Conservation (phyloP, 2,797 vertebrate species). For the Enteromius fasciolatus region DNA sequence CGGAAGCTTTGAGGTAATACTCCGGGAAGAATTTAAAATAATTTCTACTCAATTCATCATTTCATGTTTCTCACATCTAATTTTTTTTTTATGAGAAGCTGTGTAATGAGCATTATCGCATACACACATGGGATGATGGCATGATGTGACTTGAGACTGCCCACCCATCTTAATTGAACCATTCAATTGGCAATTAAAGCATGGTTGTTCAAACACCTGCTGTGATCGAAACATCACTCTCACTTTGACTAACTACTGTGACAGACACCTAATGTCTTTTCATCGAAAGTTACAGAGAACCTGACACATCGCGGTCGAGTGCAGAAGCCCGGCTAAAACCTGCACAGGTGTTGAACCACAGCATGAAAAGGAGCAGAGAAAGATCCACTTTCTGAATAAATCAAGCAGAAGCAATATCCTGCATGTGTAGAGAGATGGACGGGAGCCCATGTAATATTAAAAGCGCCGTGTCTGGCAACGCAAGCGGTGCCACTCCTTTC, state of each 20-base stretch:
- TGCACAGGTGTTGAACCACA: constrained; percentile 76
- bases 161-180: constrained; percentile 13
- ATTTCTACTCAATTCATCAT: neutral
- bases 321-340: constrained; percentile 60
- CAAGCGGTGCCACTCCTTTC: constrained; percentile 79
- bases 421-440: constrained; percentile 79
- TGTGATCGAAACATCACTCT: constrained; percentile 21
- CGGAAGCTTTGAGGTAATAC: neutral
- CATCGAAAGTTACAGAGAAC: constrained; percentile 37
- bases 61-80: neutral
- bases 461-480: constrained; percentile 78
- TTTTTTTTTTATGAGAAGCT: neutral
- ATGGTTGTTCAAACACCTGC: constrained; percentile 23
- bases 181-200: constrained; percentile 11
- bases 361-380: constrained; percentile 64
- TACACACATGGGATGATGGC: neutral
- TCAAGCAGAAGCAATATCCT: constrained; percentile 83
- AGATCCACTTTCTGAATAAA: constrained; percentile 82
- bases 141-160: neutral
- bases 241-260: constrained; percentile 44
- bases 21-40: neutral
- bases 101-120: neutral
- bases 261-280: constrained; percentile 34
- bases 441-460: constrained; percentile 84
- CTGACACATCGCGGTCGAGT: constrained; percentile 3